Conservation (phyloP, 2,797 vertebrate species). For the Myotis myotis region DNA sequence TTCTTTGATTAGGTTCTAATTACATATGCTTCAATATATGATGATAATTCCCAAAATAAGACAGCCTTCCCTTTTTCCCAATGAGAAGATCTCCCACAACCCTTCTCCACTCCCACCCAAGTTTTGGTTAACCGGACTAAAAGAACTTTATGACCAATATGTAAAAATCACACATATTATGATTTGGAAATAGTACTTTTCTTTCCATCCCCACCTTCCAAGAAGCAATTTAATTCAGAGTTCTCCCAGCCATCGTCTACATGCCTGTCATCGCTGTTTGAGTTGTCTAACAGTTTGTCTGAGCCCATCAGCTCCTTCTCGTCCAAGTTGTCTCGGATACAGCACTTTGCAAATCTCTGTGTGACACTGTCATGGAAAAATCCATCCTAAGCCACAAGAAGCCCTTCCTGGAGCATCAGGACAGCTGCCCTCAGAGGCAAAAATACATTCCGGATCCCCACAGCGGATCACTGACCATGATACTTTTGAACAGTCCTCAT, state of each 20-base stretch:
- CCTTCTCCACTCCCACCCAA: not conserved
- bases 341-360: not conserved
- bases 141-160: not conserved
- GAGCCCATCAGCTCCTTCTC: not conserved
- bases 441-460: not conserved
- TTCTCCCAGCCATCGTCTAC: not conserved
- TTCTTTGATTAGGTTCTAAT: not conserved
- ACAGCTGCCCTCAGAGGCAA: not conserved
- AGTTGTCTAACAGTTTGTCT: not conserved
- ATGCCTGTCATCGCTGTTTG: not conserved
- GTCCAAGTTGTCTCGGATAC: not conserved
- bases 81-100: not conserved
- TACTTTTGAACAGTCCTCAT: not conserved
- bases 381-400: not conserved
- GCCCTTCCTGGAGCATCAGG: not conserved
- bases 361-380: not conserved
- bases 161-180: not conserved
- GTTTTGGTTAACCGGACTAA: not conserved
- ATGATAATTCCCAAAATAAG: not conserved
- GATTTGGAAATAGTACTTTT: constrained; percentile 1
- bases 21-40: not conserved
- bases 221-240: not conserved
- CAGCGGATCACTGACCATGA: not conserved
- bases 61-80: not conserved
- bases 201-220: not conserved